Percentiles rank a stretch among this genome's conserved stretches.
phyloP scores from a whole-genome alignment of 37 sponge, comb jelly and placozoan species.

The Halichondria panicea region DNA sequence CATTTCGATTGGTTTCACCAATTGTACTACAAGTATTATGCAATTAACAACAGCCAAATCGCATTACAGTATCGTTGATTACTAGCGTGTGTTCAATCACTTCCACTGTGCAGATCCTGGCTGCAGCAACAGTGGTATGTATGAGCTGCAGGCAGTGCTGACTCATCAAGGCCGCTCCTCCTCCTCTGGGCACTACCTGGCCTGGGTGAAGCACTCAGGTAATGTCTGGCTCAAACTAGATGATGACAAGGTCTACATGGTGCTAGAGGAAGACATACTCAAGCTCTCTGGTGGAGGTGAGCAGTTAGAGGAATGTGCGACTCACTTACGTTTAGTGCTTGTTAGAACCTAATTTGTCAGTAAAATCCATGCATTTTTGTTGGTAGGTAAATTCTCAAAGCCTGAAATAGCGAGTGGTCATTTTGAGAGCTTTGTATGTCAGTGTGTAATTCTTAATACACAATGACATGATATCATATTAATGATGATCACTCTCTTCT shows the following conservation, averaged over 20 bases:
- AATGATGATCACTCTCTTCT: too few relatives aligned
- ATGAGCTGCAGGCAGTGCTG: constrained; percentile 92
- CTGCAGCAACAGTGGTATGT: constrained; percentile 94
- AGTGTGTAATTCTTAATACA: too few relatives aligned
- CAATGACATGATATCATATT: neutral
- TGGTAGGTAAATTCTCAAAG: too few relatives aligned
- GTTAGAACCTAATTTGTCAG: too few relatives aligned
- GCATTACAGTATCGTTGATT: too few relatives aligned
- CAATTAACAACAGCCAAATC: too few relatives aligned
- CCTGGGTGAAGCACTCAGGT: constrained; percentile 64
- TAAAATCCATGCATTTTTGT: too few relatives aligned
- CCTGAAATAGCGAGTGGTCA: neutral
- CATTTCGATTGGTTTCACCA: too few relatives aligned
- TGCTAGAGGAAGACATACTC: constrained; percentile 85
- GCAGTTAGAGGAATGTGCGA: neutral
- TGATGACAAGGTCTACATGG: constrained; percentile 86
- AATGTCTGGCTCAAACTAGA: constrained; percentile 91
- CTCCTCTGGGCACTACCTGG: constrained; percentile 96
- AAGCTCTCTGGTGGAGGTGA: constrained; percentile 97
- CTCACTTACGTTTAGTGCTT: too few relatives aligned
- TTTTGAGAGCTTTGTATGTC: neutral
- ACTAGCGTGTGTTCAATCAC: neutral
- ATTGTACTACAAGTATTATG: too few relatives aligned
- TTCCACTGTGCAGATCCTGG: constrained; percentile 72
- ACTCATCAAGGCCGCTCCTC: constrained; percentile 96